Evolutionary conservation across 2,797 vertebrate species (phyloP), one percentile per base, ranked within the genome.

Genomic region (Coluber constrictor): DNA sequence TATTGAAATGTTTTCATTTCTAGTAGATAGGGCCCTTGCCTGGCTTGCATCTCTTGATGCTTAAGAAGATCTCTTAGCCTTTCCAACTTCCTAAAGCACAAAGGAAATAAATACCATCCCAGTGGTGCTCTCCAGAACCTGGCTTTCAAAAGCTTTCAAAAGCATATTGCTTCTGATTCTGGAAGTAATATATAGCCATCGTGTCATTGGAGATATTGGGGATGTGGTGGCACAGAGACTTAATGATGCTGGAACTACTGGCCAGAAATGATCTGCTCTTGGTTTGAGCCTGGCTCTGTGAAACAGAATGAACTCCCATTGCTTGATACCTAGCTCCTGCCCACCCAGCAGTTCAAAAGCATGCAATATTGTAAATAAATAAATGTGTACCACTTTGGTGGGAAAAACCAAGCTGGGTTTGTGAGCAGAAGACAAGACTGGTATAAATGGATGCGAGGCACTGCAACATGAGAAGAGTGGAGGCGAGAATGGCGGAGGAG

Each of bases 381-480:
- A 70, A 70, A 32, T 70, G n/a, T 7, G 15, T 70, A 70, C 1
- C n/a, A 70, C 66, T 70, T 70, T 70, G 29, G 13, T 70, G 63
- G 63, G 13, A 7, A 70, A 66, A 66, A 66, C 4, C 63, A n/a
- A n/a, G 29, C 12, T 66, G 11, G 29, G 29, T 66, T 66, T 6
- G 12, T 63, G 29, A 63, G 61, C 0, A 0, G 27, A n/a, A 66
- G 61, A 13, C 5, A 66, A 66, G 29, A 15, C 29, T 66, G 29
- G 63, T 12, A 66, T 66, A 29, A 5, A 5, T 0, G 5, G 63
- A 66, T 0, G 2, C 0, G 29, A 66, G 63, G 63, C 29, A n/a
- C 29, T n/a, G 29, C 0, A 1, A n/a, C 12, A 15, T 2, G 0
- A 66, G 29, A 5, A 0, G 5, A 66, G 12, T 12, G 27, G 61